Evolutionary conservation across 2,113 vertebrate species (phyloP).

Genomic region (Myiagra hebetior): DNA sequence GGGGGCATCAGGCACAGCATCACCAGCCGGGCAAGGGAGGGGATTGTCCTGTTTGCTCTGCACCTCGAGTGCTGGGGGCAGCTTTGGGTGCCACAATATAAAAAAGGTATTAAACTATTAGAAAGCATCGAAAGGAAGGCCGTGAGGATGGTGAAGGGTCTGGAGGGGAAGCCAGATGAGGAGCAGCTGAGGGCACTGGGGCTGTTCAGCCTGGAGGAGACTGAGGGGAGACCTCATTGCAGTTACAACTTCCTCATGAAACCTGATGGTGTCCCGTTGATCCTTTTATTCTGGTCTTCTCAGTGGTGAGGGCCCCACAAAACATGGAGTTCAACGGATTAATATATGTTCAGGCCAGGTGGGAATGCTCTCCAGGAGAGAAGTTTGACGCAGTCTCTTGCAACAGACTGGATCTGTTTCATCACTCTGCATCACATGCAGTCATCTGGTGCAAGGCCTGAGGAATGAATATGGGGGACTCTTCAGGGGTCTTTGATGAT

Average conservation of each 20-base stretch:
- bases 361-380: background rate
- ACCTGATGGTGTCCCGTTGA: background rate
- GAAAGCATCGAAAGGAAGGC: rapidly evolving
- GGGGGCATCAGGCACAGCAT: background rate
- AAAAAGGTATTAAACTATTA: rapidly evolving
- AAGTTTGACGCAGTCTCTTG: no score
- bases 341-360: background rate
- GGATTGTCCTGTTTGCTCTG: background rate
- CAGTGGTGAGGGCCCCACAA: no score
- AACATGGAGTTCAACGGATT: background rate
- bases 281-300: background rate
- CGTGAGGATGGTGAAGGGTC: rapidly evolving
- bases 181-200: rapidly evolving
- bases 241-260: background rate
- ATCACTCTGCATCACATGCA: rapidly evolving
- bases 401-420: no score
- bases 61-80: background rate
- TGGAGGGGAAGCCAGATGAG: rapidly evolving
- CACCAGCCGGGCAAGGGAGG: background rate
- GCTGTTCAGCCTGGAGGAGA: background rate
- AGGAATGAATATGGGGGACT: no score
- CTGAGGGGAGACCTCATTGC: background rate
- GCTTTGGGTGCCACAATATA: rapidly evolving
- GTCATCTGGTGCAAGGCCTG: background rate
- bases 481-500: background rate